Evolutionary conservation across 2,113 vertebrate genomes (phyloP), one percentile per base, ranked within the genome.

Genomic region (Cisticola juncidis): DNA sequence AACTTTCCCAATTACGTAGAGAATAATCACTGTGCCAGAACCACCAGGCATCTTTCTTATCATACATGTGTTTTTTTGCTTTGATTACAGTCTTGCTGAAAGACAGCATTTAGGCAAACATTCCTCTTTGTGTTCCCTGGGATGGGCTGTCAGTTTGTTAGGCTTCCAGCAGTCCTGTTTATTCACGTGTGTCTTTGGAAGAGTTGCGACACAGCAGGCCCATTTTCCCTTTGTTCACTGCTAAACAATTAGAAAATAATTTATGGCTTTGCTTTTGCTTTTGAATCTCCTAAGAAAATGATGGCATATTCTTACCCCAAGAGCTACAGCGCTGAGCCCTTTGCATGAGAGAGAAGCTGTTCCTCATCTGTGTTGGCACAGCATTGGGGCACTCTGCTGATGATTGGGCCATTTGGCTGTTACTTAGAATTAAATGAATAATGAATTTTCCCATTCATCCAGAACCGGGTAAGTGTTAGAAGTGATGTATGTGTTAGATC

Each of bases 211-310:
- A 2, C 93, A 95, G 95, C 92, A 90, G 93, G 92, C 94, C 31
- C 0, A 56, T 72, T 94, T 69, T 93, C 88, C 79, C 76, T 91
- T 89, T 94, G 91, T 92, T 97, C 80, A 12, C 51, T 71, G 56
- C 76, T 60, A 53, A 94, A 92, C 87, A 95, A 86, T 96, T 96
- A 95, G 68, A 88, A 93, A 94, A 90, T 93, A 90, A 94, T 92
- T 82, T 87, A 94, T 81, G 68, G 26, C 76, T 93, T 91, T 91
- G 82, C 90, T 77, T 84, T 83, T 6, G 7, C 85, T 78, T 85
- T 83, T 6, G 4, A 88, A 29, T 76, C 91, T 90, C 88, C 48
- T 76, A 80, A 85, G 92, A 79, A 96, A 86, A 72, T 10, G 53
- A 62, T 88, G 53, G 56, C 56, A n/a, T 86, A 13, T 77, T 57